phyloP scores from a whole-genome alignment of 2,113 vertebrate species.

The Sisor rabdophorus region DNA sequence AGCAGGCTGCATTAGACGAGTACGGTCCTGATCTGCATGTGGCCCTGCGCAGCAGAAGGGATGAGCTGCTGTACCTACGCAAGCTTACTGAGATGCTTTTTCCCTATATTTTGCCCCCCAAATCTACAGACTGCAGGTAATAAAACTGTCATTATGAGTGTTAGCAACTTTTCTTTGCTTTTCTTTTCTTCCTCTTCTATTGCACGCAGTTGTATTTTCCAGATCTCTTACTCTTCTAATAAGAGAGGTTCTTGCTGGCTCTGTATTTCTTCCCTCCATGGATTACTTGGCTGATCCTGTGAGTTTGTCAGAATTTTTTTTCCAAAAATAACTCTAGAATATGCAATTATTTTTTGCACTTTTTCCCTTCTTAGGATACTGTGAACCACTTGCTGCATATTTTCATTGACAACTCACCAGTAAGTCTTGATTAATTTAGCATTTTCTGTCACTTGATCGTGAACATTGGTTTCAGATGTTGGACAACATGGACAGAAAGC shows the following conservation, averaged over 20 bases:
- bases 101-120: slow-evolving; percentile 89
- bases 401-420: slow-evolving; percentile 90
- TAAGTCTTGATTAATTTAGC: slow-evolving; percentile 63
- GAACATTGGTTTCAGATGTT: background rate
- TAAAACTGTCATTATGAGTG: background rate
- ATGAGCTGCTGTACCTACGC: slow-evolving; percentile 92
- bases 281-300: slow-evolving; percentile 97
- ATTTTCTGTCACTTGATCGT: background rate
- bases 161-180: background rate
- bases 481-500: background rate
- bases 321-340: background rate
- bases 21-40: slow-evolving; percentile 93
- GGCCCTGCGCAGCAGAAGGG: slow-evolving; percentile 88
- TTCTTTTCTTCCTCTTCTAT: slow-evolving; percentile 35
- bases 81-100: slow-evolving; percentile 93
- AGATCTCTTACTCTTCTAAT: slow-evolving; percentile 90
- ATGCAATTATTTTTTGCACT: slow-evolving; percentile 5
- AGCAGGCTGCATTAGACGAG: slow-evolving; percentile 91
- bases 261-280: slow-evolving; percentile 94
- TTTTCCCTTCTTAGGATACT: slow-evolving; percentile 74
- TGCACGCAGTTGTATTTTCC: slow-evolving; percentile 49
- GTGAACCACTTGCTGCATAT: slow-evolving; percentile 91
- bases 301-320: slow-evolving; percentile 64
- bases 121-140: slow-evolving; percentile 92
- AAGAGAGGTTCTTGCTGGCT: slow-evolving; percentile 92